Percentiles rank a stretch among this genome's conserved stretches.
Conservation (phyloP, 1,140 invertebrate species). For the Cydia pomonella region DNA sequence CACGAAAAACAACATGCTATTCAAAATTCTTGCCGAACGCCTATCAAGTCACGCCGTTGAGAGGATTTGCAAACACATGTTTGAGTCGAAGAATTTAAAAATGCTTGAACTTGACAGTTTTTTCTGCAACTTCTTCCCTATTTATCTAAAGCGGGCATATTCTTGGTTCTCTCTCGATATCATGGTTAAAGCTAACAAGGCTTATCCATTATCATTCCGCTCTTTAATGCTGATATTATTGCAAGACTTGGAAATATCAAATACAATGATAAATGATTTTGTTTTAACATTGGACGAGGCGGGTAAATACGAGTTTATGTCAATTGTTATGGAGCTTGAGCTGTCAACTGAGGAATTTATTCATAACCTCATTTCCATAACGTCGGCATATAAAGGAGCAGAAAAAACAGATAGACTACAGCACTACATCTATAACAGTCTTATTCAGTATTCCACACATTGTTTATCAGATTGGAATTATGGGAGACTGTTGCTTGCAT, state of each 20-base stretch:
- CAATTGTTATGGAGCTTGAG: conserved; percentile 41
- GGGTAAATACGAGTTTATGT: conserved; percentile 43
- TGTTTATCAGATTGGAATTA: conserved; percentile 53
- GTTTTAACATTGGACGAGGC: conserved; percentile 41
- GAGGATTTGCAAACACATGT: conserved; percentile 10
- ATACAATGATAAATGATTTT: conserved; percentile 50
- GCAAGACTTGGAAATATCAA: conserved; percentile 11
- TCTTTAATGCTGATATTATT: conserved; percentile 9
- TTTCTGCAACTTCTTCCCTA: neutral
- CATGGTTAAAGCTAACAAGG: conserved; percentile 17
- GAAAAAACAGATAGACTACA: conserved; percentile 49
- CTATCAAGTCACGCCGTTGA: neutral
- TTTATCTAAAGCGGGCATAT: neutral
- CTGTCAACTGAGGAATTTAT: conserved; percentile 46
- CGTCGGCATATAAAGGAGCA: conserved; percentile 50
- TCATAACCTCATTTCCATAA: conserved; percentile 50
- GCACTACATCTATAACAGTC: conserved; percentile 43
- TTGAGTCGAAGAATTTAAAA: neutral
- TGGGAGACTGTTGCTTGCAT: conserved; percentile 52
- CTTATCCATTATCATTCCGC: neutral
- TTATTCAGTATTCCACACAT: conserved; percentile 37
- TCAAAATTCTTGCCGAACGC: conserved; percentile 6
- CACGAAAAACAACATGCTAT: neutral
- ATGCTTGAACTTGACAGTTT: neutral
- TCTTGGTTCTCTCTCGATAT: conserved; percentile 28